Base-by-base conservation (phyloP, 1,140 invertebrate genomes). In the Anastrepha ludens region DNA sequence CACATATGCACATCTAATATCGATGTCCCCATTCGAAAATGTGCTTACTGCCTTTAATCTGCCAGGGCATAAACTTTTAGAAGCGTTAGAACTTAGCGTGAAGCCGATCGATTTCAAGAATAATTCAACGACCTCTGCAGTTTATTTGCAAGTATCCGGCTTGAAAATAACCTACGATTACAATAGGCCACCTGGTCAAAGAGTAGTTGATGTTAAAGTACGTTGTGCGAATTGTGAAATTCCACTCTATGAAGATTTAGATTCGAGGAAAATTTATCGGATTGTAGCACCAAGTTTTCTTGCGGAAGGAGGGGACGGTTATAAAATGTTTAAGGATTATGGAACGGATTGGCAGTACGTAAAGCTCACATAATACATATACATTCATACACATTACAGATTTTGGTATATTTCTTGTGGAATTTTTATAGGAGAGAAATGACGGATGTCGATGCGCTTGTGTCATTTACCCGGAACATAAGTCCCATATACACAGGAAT, bases 1-100 rank as follows among this genome's bases (percentile, higher is more conserved):
- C 6, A 96, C 96, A 15, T 95, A 95, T 44, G 95, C 95, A 65
- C 95, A 96, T 87, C 90, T 97, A 1, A 90, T 96, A 1, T 95
- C 95, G 88, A 94, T 95, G 15, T 93, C 95, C 20, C 97, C 97
- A 3, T 97, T 97, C 88, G 95, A 95, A 89, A 97, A 97, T 91
- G 95, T 93, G 13, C 94, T 97, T 55, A 95, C 96, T 88, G 93
- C 95, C 1, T 94, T 96, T 62, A 95, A 96, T 88, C 89, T 97
- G 59, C 93, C 93, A 5, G 97, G 97, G 0, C 90, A 94, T 58
- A 93, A 96, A 87, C 90, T 97, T 5, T 89, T 94, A 87, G 92
- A 95, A 88, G 95, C 95, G 55, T 93, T 96, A n/a, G 96, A 96
- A 90, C 94, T 94, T 89, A 94, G 94, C 0, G 95, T 94, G 0